Base-by-base conservation (phyloP, 2,113 vertebrate species). In the Cephalopholis sonnerati region DNA sequence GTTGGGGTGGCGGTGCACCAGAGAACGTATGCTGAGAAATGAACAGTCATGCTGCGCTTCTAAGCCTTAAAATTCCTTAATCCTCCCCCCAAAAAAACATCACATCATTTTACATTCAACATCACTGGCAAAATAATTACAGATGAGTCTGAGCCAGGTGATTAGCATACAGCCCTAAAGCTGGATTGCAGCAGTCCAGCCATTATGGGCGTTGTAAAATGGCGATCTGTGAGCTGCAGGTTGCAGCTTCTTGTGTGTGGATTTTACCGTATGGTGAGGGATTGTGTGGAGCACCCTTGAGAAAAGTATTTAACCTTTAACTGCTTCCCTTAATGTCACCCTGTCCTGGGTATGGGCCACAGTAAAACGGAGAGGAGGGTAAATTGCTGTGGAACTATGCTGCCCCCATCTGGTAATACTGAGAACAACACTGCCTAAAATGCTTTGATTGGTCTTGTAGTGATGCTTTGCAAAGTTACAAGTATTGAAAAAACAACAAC, bases 251-350 rank as follows among this genome's bases (percentile, higher is more conserved):
- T 57, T 66, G 65, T 61, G 69, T 88, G 74, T 66, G 74, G 74
- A 55, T 68, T 79, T 71, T 81, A 81, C 57, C 73, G 63, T 86
- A 86, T 69, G 82, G 53, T 58, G 67, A 71, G 80, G 75, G 62
- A 84, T 82, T 64, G 75, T 59, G 18, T 27, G 68, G 77, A 74
- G 66, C 77, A 81, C 90, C 89, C 90, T 88, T 66, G 93, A 91
- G 92, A 85, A 83, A 90, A 88, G 86, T 91, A 89, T 92, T 93
- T 93, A 92, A 94, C 92, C 93, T 93, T 93, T 92, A 92, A 90
- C 88, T 91, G 88, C 75, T 88, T 93, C 80, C 70, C 81, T 90
- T 93, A 88, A 93, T 90, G 92, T 92, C 92, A 91, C 81, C 51
- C 74, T 73, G 83, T 84, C 85, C 88, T 87, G 84, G 82, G 89